These are phyloP conservation scores for Thinocorus orbignyianus DNA, from an alignment of 2,113 vertebrate genomes.

Conservation along the genomic window DNA sequence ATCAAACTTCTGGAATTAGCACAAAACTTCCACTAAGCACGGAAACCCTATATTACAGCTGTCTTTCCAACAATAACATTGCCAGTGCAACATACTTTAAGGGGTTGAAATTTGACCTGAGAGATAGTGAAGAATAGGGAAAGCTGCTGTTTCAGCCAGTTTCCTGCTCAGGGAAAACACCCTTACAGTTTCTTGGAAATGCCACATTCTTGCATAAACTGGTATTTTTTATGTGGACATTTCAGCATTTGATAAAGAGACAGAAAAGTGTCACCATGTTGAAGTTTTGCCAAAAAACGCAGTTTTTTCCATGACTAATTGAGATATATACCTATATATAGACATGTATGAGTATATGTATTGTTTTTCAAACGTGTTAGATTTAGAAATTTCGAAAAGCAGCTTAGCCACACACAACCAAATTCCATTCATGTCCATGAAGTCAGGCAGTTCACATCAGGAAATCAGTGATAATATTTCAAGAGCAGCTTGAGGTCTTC, in stretches of 20 bases:
- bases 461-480: conserved; percentile 15
- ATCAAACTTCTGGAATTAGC: background rate
- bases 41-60: background rate
- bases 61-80: background rate
- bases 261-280: background rate
- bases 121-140: background rate
- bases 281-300: background rate
- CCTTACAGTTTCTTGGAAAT: background rate
- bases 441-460: conserved; percentile 14
- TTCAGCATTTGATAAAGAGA: background rate
- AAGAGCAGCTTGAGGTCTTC: conserved; percentile 32
- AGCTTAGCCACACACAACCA: background rate
- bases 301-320: background rate
- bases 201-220: background rate
- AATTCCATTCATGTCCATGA: background rate
- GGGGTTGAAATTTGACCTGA: background rate
- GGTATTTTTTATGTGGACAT: background rate
- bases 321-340: background rate
- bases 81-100: background rate
- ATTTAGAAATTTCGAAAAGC: background rate
- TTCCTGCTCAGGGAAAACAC: background rate
- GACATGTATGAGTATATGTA: too few species aligned
- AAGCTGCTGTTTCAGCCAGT: background rate
- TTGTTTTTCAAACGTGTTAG: background rate
- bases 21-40: background rate